Evolutionary conservation across 2,113 vertebrate species (phyloP), one percentile per base, ranked within the genome.

Genomic region (Peromyscus californicus): DNA sequence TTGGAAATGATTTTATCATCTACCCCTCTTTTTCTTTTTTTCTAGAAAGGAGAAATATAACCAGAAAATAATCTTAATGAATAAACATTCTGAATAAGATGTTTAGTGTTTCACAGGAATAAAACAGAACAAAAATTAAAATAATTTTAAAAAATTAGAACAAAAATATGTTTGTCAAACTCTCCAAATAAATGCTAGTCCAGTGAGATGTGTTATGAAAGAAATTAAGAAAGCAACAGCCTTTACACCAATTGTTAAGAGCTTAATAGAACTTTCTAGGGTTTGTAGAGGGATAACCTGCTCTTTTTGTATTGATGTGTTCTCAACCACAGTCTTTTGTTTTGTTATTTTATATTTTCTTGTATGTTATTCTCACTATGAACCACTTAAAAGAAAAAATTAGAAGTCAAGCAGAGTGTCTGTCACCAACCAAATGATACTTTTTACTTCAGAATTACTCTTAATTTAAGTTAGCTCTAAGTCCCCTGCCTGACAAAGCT

Each of bases 21-120:
- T 80, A 1, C 4, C 5, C 36, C 26, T 24, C 9, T 19, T 90
- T 80, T 86, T 29, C 61, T 7, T 82, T 48, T 83, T 57, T 29
- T 89, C 54, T 13, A n/a, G 65, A 89, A 96, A 82, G 42, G 7
- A 94, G 70, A 96, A 70, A 78, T 42, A 33, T 4, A 89, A 48
- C 19, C 39, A 91, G 70, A 45, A 85, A 70, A 78, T 72, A 33
- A 83, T 85, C 15, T 59, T 51, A 36, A 6, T 8, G 5, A 36
- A 75, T 51, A 36, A 72, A 24, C 36, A 54, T 45, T 85, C 45
- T 67, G 0, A 94, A 69, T 76, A 42, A 90, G 83, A 4, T 67
- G 4, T n/a, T 70, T 67, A 24, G 59, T 74, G 51, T 3, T 57
- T 69, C 2, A 4, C 31, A 57, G 78, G 29, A 74, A 93, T 74